A percentile compares a stretch with the other conserved stretches of the same genome.
Conservation (phyloP, 2,113 vertebrate genomes). For the human region DNA sequence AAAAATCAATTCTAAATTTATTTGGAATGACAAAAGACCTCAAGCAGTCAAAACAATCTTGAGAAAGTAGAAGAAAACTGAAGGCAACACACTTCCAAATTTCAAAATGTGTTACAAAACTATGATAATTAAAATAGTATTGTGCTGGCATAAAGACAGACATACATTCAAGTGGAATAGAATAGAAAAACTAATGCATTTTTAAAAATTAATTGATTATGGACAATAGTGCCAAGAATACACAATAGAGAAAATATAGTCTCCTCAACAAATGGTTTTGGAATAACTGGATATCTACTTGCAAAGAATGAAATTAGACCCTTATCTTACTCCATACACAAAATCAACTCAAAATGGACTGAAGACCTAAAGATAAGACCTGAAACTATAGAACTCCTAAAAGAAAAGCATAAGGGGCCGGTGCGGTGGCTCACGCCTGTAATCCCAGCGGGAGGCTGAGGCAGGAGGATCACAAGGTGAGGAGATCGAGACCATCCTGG, state of each 20-base stretch:
- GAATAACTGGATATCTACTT: background rate
- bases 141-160: background rate
- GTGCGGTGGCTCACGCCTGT: no score
- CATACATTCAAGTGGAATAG: background rate
- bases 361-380: background rate
- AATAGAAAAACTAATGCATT: background rate
- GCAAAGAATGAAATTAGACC: background rate
- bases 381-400: background rate
- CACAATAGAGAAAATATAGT: background rate
- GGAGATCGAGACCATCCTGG: no score
- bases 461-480: no score
- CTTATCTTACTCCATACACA: background rate
- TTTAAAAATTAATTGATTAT: background rate
- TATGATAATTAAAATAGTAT: background rate
- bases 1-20: background rate
- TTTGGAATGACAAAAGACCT: background rate
- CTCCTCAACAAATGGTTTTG: background rate
- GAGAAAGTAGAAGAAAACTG: background rate
- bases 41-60: background rate
- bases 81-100: background rate
- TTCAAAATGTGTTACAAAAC: background rate
- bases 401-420: background rate
- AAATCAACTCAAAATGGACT: background rate
- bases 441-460: no score
- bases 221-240: background rate